Evolutionary conservation across 2,113 vertebrate species (phyloP).

Genomic region (Trichomycterus rosablanca): DNA sequence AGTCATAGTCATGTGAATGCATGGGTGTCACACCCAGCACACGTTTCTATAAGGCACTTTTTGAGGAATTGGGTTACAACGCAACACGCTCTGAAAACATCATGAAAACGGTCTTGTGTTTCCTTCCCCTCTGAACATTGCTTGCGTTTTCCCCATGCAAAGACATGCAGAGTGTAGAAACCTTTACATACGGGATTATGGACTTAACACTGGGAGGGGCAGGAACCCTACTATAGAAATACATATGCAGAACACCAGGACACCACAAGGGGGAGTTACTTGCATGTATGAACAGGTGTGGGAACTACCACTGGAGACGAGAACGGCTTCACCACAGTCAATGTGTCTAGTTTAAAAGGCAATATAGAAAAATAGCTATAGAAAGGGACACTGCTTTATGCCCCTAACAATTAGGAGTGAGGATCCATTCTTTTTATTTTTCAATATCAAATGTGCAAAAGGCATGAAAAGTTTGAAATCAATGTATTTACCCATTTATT

Average conservation of each 20-base stretch:
- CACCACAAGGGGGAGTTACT: conserved; percentile 70
- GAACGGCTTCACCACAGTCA: conserved; percentile 88
- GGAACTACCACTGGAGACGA: conserved; percentile 77
- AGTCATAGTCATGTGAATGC: conserved; percentile 64
- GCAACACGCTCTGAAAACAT: conserved; percentile 76
- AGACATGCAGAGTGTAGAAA: conserved; percentile 85
- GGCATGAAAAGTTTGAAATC: conserved; percentile 73
- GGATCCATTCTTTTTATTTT: conserved; percentile 48
- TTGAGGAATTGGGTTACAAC: conserved; percentile 70
- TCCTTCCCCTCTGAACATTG: conserved; percentile 1
- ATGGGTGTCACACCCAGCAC: conserved; percentile 66
- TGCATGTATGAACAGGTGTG: conserved; percentile 75
- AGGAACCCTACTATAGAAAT: conserved; percentile 59
- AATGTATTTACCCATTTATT: conserved; percentile 42
- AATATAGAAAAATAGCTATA: conserved; percentile 84
- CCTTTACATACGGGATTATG: conserved; percentile 64
- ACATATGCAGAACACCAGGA: conserved; percentile 66
- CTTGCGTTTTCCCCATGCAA: conserved; percentile 71
- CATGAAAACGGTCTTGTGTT: conserved; percentile 69
- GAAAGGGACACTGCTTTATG: conserved; percentile 47
- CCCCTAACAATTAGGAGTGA: conserved; percentile 74
- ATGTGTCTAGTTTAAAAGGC: conserved; percentile 90
- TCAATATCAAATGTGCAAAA: conserved; percentile 83
- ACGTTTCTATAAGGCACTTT: conserved; percentile 94
- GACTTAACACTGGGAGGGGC: conserved; percentile 63